Percentiles rank a stretch among this genome's conserved stretches.
Evolutionary conservation across 2,113 vertebrate species (phyloP).

Genomic region (Crotophaga sulcirostris): DNA sequence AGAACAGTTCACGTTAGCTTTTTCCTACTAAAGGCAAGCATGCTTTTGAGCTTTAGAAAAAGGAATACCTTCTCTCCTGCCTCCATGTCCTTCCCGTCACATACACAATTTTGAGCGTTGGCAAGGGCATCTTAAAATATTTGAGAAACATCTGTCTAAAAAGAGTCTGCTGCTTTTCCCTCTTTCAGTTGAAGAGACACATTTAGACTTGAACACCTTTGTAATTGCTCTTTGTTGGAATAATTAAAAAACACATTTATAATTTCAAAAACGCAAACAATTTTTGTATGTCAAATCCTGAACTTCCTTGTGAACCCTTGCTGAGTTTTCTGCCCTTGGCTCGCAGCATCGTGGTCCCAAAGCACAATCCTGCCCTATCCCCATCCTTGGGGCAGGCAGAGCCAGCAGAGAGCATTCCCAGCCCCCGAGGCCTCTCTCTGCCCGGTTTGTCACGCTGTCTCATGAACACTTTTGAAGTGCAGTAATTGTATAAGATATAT

Average conservation of each 20-base stretch:
- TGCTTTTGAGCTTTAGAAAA: background rate
- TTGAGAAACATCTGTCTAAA: background rate
- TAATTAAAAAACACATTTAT: background rate
- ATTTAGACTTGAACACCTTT: background rate
- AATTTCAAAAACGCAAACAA: background rate
- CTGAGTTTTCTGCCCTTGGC: background rate
- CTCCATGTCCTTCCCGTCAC: background rate
- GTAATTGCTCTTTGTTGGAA: background rate
- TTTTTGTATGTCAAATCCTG: background rate
- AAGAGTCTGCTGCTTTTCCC: background rate
- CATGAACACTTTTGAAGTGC: background rate
- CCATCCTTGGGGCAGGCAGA: background rate
- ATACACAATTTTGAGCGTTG: fast-evolving
- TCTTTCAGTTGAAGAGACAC: background rate
- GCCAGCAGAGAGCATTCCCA: background rate
- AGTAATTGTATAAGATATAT: background rate
- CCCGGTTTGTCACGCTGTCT: background rate
- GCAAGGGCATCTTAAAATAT: background rate
- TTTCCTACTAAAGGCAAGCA: background rate
- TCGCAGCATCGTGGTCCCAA: background rate
- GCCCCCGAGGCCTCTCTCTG: background rate
- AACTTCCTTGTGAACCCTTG: background rate
- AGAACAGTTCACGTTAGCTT: background rate
- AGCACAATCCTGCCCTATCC: fast-evolving
- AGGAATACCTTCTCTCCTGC: background rate